Base-by-base conservation (phyloP, 2,113 vertebrate species). In the Melanotaenia duboulayi region DNA sequence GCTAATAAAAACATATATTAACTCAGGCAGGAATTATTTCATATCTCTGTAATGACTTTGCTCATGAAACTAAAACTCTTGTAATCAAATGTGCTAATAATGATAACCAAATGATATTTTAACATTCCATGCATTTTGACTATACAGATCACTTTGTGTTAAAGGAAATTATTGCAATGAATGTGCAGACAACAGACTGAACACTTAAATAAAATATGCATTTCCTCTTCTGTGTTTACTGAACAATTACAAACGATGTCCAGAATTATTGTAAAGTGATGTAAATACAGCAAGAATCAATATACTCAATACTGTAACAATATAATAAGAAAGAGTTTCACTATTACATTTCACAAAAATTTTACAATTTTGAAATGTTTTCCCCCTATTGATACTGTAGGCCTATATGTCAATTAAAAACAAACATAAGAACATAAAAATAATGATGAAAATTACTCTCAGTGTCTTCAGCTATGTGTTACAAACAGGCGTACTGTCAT, bases 81-180 rank as follows among this genome's bases (percentile, higher is more conserved):
- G 17, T 20, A 74, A 80, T 80, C 50, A 75, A 72, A 66, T 66
- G 23, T 66, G 48, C 20, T 39, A 48, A 20, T 28, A 66, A 66
- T 20, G 35, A 42, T 16, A 71, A 62, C 28, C 28, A 28, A 17
- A 52, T 60, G 25, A 25, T 19, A 63, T 39, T 9, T n/a, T n/a
- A n/a, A n/a, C n/a, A n/a, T n/a, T n/a, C n/a, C 20, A 32, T 17
- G 40, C 10, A 24, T 46, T 11, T 49, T 76, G 24, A 57, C 3
- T 60, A 54, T 24, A 71, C 40, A 52, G 7, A 65, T 59, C 11
- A 57, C 16, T 74, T 19, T 65, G 7, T 16, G 74, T 72, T 73
- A 76, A 75, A 83, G 37, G 11, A 59, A 69, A 65, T 59, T 3
- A 75, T 51, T 70, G 51, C 19, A 82, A 75, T 57, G 66, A 3